These are phyloP conservation scores for Leptobrachium ailaonicum DNA, from an alignment of 2,113 vertebrate species.

Conservation along the genomic window DNA sequence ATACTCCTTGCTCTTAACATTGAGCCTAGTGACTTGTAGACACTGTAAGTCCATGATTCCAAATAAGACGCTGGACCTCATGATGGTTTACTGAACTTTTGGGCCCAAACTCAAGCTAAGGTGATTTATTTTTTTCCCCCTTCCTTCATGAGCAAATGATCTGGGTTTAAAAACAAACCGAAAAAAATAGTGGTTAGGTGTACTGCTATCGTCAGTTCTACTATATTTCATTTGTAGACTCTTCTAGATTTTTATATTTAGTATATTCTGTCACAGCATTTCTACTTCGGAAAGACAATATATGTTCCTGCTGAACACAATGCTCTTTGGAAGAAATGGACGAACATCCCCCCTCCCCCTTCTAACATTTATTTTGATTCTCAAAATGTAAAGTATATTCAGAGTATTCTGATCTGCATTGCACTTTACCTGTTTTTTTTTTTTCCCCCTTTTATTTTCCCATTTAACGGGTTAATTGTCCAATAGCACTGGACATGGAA, in stretches of 20 bases:
- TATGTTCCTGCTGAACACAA: neutral
- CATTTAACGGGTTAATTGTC: constrained; percentile 72
- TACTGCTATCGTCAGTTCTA: constrained; percentile 4
- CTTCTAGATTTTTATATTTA: no score
- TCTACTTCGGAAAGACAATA: neutral
- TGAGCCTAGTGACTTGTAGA: constrained; percentile 88
- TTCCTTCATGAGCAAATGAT: no score
- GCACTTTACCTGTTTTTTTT: no score
- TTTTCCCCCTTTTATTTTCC: no score
- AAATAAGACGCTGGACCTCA: constrained; percentile 84
- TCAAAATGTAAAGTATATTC: no score
- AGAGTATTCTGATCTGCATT: no score
- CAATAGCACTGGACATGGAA: constrained; percentile 61
- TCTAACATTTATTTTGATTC: no score
- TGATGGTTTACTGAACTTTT: constrained; percentile 80
- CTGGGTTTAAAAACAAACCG: no score
- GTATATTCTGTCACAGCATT: neutral
- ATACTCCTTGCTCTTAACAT: constrained; percentile 81
- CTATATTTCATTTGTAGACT: no score
- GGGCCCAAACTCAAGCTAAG: constrained; percentile 83
- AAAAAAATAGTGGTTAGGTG: neutral
- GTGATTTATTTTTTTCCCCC: constrained; percentile 66
- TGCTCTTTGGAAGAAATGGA: neutral
- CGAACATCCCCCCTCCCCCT: no score
- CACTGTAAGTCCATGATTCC: constrained; percentile 82